These are phyloP conservation scores for Drosophila cyrtoloma DNA, from an alignment of 2,888 invertebrate species.

Conservation along the genomic window DNA sequence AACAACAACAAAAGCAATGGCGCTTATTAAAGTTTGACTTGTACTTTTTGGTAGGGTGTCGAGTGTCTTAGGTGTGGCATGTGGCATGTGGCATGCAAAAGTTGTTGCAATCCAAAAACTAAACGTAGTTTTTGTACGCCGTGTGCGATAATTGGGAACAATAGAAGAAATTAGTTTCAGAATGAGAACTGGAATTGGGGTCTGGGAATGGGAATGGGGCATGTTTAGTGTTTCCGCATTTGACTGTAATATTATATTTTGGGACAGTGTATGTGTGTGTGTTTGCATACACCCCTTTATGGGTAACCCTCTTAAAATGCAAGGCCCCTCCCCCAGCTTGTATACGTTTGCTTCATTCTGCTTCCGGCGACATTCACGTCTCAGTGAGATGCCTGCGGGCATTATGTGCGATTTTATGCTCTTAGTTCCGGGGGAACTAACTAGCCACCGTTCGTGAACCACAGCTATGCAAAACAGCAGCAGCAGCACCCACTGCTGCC, in stretches of 20 bases:
- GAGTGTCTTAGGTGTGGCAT: conserved; percentile 20
- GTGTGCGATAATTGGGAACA: conserved; percentile 74
- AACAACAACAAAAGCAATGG: conserved; percentile 46
- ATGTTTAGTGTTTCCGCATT: conserved; percentile 64
- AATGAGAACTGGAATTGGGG: conserved; percentile 13
- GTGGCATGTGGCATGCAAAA: conserved; percentile 40
- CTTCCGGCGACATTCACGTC: conserved; percentile 76
- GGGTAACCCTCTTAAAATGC: background rate
- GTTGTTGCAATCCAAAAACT: conserved; percentile 72
- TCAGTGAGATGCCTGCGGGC: conserved; percentile 80
- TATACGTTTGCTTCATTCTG: conserved; percentile 57
- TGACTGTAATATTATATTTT: conserved; percentile 46
- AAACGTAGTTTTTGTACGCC: conserved; percentile 69
- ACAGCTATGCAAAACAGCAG: conserved; percentile 43
- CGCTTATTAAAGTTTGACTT: conserved; percentile 76
- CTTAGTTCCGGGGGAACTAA: conserved; percentile 64
- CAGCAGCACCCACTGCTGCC: conserved; percentile 4
- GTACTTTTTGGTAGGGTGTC: conserved; percentile 52
- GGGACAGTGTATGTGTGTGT: conserved; percentile 18
- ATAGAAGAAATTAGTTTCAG: conserved; percentile 60
- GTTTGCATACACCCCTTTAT: background rate
- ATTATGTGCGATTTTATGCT: conserved; percentile 82
- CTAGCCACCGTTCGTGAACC: conserved; percentile 17
- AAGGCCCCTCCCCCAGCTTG: conserved; percentile 9
- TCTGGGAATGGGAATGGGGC: conserved; percentile 22